Evolutionary conservation across 2,797 vertebrate species (phyloP), one percentile per base, ranked within the genome.

Genomic region (Orientallactaga sibirica): DNA sequence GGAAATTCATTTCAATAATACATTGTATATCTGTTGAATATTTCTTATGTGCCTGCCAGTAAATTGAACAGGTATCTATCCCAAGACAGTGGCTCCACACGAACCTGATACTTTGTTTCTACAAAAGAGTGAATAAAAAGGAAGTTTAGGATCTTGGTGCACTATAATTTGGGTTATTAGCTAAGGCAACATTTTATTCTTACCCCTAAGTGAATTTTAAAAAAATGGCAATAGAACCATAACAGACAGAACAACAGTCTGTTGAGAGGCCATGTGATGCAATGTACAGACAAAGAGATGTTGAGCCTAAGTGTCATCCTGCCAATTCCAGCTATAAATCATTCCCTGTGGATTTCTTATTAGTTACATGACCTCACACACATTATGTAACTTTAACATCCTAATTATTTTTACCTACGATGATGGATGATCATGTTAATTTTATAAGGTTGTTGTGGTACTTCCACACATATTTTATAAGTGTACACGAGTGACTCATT

Each of bases 401-500:
- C 88, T 62, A 48, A 62, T 33, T 83, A 16, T 71, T 93, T 84
- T 90, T 67, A 43, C 14, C 20, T 84, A 12, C 43, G 11, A 74
- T 80, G 22, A 14, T 70, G 18, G 24, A 80, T 80, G 37, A 80
- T 66, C 37, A 77, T 79, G 77, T 41, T 91, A 67, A 41, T 2
- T 4, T 75, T 85, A 14, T 25, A 83, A 66, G 7, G 9, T 86
- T 76, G 25, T 88, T 52, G 11, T 68, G 76, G 83, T 75, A 76
- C 9, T 74, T 86, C 67, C 20, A 77, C 29, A 77, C 27, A 18
- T 43, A 84, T 86, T 82, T 85, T 90, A 43, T 90, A 78, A 71
- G 91, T 90, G 55, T 52, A 71, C 5, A 48, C 41, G 14, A 74
- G 89, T 85, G 70, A 81, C 90, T 93, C 41, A 80, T 87, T 86